Evolutionary conservation across 2,888 invertebrate genomes (phyloP).

Genomic region (Apoderus coryli): DNA sequence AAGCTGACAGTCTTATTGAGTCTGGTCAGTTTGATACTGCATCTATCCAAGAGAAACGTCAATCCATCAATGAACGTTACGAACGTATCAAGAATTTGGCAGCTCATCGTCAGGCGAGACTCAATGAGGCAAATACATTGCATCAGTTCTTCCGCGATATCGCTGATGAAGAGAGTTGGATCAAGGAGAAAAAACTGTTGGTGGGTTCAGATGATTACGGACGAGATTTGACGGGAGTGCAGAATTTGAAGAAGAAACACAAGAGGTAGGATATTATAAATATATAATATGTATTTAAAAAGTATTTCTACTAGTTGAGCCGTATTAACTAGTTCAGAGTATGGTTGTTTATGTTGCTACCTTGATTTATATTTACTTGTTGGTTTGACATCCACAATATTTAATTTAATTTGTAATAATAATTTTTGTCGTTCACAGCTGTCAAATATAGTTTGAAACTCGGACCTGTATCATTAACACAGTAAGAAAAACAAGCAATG

Average conservation of each 20-base stretch:
- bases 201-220: slow-evolving; percentile 98
- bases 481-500: no score
- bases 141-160: slow-evolving; percentile 99
- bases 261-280: no score
- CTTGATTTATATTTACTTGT: no score
- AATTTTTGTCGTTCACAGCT: no score
- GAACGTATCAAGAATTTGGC: slow-evolving; percentile 86
- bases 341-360: no score
- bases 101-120: slow-evolving; percentile 76
- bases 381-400: no score
- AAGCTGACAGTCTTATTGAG: slow-evolving; percentile 91
- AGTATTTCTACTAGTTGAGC: no score
- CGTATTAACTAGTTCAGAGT: no score
- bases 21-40: slow-evolving; percentile 96
- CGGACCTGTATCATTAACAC: no score
- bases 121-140: slow-evolving; percentile 93
- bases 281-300: no score
- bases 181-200: slow-evolving; percentile 91
- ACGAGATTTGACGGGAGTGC: slow-evolving; percentile 93
- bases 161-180: slow-evolving; percentile 99
- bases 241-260: slow-evolving; percentile 97
- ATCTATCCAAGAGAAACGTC: slow-evolving; percentile 86
- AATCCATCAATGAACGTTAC: slow-evolving; percentile 93
- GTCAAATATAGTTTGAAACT: no score
- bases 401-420: no score